Conservation (phyloP, 2,113 vertebrate species). For the Herpetotheres cachinnans region DNA sequence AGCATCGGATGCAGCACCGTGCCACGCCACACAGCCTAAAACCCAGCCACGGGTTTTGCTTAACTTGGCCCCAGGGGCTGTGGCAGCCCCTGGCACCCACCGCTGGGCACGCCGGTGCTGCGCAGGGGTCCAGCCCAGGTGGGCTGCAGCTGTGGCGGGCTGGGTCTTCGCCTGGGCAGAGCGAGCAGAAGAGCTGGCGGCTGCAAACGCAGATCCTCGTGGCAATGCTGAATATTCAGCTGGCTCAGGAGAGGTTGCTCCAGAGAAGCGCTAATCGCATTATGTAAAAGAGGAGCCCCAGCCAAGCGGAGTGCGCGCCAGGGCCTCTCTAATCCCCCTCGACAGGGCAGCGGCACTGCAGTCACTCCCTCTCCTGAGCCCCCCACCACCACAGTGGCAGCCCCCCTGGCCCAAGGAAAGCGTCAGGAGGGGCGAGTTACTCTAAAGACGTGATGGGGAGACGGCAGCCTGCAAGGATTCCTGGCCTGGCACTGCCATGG, state of each 20-base stretch:
- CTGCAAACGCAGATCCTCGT: not conserved
- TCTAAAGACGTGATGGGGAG: not conserved
- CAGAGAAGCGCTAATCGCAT: not conserved
- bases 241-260: not conserved
- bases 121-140: rapidly evolving
- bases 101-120: rapidly evolving
- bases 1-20: rapidly evolving
- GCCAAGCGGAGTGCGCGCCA: rapidly evolving
- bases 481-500: rapidly evolving
- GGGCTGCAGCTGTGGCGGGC: not conserved
- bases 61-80: not conserved
- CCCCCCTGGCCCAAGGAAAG: not conserved
- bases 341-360: rapidly evolving
- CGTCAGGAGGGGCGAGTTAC: not conserved
- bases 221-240: not conserved
- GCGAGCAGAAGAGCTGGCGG: not conserved
- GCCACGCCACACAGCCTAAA: not conserved
- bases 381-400: rapidly evolving
- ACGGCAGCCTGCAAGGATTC: not conserved
- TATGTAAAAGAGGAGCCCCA: not conserved
- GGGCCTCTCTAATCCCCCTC: not conserved
- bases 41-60: not conserved
- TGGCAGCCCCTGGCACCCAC: not conserved
- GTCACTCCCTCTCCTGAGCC: not conserved
- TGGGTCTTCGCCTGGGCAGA: not conserved